Conservation (phyloP, 1,140 invertebrate genomes). For the Anastatus disparis region DNA sequence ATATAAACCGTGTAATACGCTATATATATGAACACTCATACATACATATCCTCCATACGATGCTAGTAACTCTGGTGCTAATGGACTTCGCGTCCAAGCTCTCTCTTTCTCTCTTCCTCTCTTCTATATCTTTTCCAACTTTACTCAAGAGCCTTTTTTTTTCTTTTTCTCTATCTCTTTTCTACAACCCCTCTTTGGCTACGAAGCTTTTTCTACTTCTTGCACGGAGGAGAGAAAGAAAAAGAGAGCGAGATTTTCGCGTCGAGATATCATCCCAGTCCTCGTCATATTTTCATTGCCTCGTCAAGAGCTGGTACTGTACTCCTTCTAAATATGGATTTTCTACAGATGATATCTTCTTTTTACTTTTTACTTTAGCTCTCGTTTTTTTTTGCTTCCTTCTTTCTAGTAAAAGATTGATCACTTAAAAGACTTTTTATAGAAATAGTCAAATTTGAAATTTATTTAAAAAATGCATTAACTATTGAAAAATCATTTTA, state of each 20-base stretch:
- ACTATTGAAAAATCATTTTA: no score
- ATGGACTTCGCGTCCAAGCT: slow-evolving; percentile 51
- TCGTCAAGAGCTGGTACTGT: slow-evolving; percentile 37
- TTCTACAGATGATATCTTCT: not conserved
- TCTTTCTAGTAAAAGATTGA: no score
- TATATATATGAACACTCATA: no score
- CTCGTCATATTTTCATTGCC: slow-evolving; percentile 56
- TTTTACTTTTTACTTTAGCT: no score
- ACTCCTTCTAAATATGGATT: slow-evolving; percentile 12
- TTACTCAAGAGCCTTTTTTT: slow-evolving; percentile 43
- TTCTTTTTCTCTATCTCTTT: slow-evolving; percentile 25
- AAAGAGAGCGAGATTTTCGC: slow-evolving; percentile 15
- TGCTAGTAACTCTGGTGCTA: no score
- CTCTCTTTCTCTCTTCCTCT: no score
- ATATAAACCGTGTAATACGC: no score
- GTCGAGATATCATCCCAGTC: slow-evolving; percentile 33
- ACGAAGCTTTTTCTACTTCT: not conserved
- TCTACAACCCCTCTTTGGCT: not conserved
- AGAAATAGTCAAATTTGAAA: no score
- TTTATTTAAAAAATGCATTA: no score
- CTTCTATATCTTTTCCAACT: slow-evolving; percentile 45
- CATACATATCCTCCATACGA: slow-evolving; percentile 59
- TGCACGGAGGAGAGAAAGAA: no score
- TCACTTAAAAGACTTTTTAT: no score
- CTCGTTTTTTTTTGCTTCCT: not conserved